Evolutionary conservation across 2,113 vertebrate genomes (phyloP).

Genomic region (Bufo bufo): DNA sequence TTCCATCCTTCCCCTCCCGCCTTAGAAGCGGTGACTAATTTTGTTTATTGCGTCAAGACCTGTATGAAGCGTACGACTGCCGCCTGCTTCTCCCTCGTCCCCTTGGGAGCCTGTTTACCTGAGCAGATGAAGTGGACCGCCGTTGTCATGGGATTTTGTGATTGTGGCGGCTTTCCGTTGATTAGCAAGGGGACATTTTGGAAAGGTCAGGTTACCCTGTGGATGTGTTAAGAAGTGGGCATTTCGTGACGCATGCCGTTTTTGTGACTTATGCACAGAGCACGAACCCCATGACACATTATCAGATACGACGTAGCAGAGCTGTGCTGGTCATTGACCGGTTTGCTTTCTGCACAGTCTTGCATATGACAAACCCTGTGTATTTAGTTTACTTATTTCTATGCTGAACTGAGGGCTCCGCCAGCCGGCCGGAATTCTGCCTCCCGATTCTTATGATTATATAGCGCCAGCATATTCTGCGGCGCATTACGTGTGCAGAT

Average conservation of each 20-base stretch:
- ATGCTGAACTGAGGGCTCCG: too few relatives aligned
- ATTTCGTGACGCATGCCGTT: background rate
- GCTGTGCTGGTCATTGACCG: background rate
- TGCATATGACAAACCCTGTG: too few relatives aligned
- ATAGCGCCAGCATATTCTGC: too few relatives aligned
- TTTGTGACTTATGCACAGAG: background rate
- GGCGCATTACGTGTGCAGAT: background rate
- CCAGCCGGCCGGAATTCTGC: too few relatives aligned
- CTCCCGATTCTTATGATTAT: too few relatives aligned
- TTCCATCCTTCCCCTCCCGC: background rate
- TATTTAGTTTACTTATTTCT: too few relatives aligned
- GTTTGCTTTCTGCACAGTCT: background rate
- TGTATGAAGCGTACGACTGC: background rate
- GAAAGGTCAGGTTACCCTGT: background rate
- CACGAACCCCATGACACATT: background rate
- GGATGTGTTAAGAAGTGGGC: background rate
- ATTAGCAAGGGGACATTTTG: background rate
- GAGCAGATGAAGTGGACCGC: background rate
- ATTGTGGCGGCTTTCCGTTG: background rate
- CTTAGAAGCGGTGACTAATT: slow-evolving; percentile 20
- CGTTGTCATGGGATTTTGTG: background rate
- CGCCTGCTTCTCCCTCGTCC: background rate
- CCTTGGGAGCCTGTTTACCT: background rate
- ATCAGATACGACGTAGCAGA: background rate
- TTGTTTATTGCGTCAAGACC: slow-evolving; percentile 6